Evolutionary conservation across 1,140 invertebrate species (phyloP).

Genomic region (Drosophila bifasciata): DNA sequence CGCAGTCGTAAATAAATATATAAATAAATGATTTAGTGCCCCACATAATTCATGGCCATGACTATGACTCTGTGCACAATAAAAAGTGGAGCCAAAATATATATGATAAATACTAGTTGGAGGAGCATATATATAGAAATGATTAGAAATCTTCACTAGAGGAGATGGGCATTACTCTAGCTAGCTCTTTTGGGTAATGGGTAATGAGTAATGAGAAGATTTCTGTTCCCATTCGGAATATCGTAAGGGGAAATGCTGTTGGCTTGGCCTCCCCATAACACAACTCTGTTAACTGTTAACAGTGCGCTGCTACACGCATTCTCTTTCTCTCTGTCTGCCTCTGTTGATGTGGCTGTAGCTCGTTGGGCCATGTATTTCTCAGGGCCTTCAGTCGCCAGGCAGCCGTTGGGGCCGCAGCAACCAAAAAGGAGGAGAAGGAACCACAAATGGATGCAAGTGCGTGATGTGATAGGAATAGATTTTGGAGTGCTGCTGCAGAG

Average conservation of each 20-base stretch:
- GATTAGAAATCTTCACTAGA: background rate
- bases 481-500: background rate
- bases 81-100: constrained; percentile 48
- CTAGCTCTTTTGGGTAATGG: constrained; percentile 7
- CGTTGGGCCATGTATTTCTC: background rate
- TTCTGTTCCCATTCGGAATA: constrained; percentile 39
- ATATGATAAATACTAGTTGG: constrained; percentile 7
- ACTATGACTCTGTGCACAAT: constrained; percentile 23
- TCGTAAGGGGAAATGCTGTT: constrained; percentile 68
- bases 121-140: constrained; percentile 15
- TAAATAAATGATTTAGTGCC: constrained; percentile 68
- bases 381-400: constrained; percentile 56
- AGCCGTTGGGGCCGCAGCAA: constrained; percentile 51
- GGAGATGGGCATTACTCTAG: too few relatives aligned
- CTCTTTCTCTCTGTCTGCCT: constrained; percentile 25
- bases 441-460: background rate
- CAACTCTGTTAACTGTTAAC: constrained; percentile 9
- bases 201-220: constrained; percentile 1
- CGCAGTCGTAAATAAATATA: constrained; percentile 60
- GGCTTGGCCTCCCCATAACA: too few relatives aligned
- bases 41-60: constrained; percentile 53
- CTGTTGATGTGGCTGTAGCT: background rate
- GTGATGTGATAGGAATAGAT: constrained; percentile 2
- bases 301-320: constrained; percentile 17
- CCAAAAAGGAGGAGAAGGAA: constrained; percentile 2